Percentiles rank a stretch among this genome's conserved stretches.
These are phyloP conservation scores for Acanthosepion esculentum DNA, from an alignment of 2,888 invertebrate species.

Conservation along the genomic window DNA sequence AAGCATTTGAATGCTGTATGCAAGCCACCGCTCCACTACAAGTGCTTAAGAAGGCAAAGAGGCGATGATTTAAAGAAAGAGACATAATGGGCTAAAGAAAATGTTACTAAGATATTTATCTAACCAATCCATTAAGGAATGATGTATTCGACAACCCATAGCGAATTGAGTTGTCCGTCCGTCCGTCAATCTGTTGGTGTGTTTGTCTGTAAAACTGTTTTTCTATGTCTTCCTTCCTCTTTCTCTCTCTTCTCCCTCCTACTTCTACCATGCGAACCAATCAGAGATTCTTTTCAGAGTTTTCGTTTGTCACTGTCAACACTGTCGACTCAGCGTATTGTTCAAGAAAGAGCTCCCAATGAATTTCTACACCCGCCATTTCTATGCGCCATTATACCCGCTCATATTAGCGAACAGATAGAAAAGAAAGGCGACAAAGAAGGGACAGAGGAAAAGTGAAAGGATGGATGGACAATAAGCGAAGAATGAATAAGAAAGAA, in stretches of 20 bases:
- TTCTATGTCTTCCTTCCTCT: not conserved
- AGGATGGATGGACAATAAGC: too few relatives aligned
- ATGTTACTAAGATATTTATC: constrained; percentile 8
- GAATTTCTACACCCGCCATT: constrained; percentile 23
- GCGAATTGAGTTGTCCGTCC: constrained; percentile 20
- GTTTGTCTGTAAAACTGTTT: not conserved
- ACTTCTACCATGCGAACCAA: not conserved
- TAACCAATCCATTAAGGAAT: constrained; percentile 33
- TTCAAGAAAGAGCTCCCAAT: constrained; percentile 8
- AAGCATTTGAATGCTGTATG: not conserved
- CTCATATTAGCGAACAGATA: not conserved
- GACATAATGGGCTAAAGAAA: constrained; percentile 12
- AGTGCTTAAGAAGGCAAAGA: not conserved
- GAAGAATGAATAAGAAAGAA: not conserved
- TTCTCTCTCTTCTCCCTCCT: not conserved
- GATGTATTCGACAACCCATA: constrained; percentile 8
- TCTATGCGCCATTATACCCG: constrained; percentile 6
- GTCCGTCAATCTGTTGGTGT: constrained; percentile 10
- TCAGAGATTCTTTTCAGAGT: not conserved
- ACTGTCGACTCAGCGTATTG: constrained; percentile 1
- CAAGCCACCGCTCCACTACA: not conserved
- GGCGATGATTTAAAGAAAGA: not conserved
- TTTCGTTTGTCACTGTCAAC: constrained; percentile 33
- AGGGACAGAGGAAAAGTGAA: not conserved
- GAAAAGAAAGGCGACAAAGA: not conserved